Base-by-base conservation (phyloP, 2,888 invertebrate genomes). In the Agrochola macilenta region DNA sequence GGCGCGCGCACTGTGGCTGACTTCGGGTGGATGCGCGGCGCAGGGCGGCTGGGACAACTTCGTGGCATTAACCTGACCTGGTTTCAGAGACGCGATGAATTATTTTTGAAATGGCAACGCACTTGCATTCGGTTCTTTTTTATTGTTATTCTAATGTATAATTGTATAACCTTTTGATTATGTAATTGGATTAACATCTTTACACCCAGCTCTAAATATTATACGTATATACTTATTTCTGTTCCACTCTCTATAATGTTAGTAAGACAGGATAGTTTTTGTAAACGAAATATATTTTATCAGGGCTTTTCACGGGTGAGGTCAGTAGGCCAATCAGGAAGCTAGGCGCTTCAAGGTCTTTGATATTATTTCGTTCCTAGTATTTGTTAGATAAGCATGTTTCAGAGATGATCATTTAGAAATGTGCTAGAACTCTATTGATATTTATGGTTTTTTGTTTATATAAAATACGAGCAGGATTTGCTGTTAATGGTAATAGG, bases 61-160 rank as follows among this genome's bases (percentile, higher is more conserved):
- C 94, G 88, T 79, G 61, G 58, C 77, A 75, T 43, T 83, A 80
- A 84, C 81, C 78, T 96, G 96, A 95, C 96, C 96, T 94, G 93
- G 91, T 93, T 96, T 93, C 91, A 76, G 83, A 79, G 83, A 86
- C 86, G 92, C 92, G 90, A 93, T 94, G 94, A 94, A 95, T 95
- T 95, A 96, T 96, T 95, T 95, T 95, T 92, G 95, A 95, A 94
- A 94, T 94, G 94, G 93, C 94, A 94, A 93, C 93, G 95, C 92
- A 92, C 93, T 91, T 92, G 92, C 92, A 93, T 89, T 92, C 89
- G 90, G 82, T 77, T 89, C 82, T 87, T 89, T 90, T 88, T 90
- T 86, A 84, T 85, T 85, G 78, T 81, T 74, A 78, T 61, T 76
- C 49, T 81, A 71, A 87, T 81, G 72, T 78, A 74, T 65, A 76